These are phyloP conservation scores for Catamblyrhynchus diadema DNA, from an alignment of 2,797 vertebrate genomes.

Conservation along the genomic window DNA sequence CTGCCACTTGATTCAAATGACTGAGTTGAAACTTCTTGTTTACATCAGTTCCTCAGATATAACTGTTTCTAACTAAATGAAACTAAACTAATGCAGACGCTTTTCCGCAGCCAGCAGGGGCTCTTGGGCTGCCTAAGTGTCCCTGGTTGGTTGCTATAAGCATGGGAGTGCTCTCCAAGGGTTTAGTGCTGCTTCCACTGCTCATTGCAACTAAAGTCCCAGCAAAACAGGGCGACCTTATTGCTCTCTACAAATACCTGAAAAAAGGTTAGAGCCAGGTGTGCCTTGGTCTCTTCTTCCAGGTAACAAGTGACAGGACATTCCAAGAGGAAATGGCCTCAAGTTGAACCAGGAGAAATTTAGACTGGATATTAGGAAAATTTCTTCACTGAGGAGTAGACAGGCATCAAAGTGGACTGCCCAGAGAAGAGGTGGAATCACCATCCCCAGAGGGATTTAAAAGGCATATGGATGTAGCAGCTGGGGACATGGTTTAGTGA, in stretches of 20 bases:
- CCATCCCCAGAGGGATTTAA: neutral
- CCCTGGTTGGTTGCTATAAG: neutral
- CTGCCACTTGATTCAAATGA: neutral
- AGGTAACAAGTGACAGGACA: neutral
- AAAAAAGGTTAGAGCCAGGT: neutral
- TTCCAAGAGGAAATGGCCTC: neutral
- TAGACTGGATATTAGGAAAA: neutral
- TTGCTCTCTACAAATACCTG: neutral
- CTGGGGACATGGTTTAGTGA: neutral
- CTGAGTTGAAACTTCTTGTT: neutral
- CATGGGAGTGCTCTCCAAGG: rapidly evolving
- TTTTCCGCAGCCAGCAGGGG: neutral
- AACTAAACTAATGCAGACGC: neutral
- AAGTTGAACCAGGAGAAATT: neutral
- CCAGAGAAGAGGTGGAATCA: neutral
- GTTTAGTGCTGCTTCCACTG: neutral
- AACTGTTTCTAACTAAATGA: neutral
- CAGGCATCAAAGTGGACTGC: neutral
- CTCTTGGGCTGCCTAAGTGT: rapidly evolving
- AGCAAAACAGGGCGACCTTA: rapidly evolving
- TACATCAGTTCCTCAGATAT: neutral
- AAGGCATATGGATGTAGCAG: neutral
- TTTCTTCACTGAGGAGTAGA: neutral
- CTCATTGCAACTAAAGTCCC: neutral
- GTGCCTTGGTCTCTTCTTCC: neutral